phyloP scores from a whole-genome alignment of 2,113 vertebrate species.

The Arizona elegans region DNA sequence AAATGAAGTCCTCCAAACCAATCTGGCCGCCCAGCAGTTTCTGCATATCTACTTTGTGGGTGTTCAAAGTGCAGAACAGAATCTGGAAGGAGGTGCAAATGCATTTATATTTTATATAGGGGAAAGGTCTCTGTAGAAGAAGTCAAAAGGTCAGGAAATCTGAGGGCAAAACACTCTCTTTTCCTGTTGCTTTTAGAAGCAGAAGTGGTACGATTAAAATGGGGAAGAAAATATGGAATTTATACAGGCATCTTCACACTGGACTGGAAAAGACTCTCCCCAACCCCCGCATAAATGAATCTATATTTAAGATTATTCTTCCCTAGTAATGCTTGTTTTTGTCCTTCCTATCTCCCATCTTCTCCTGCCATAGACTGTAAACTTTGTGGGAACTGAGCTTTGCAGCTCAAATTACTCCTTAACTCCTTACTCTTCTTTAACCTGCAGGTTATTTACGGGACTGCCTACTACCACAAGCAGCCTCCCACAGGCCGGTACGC shows the following conservation, averaged over 20 bases:
- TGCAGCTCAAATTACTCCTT: not conserved
- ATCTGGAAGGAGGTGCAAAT: slow-evolving; percentile 72
- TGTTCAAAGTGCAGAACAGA: slow-evolving; percentile 95
- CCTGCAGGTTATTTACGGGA: too few species aligned
- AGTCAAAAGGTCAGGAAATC: not conserved
- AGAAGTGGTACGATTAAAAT: not conserved
- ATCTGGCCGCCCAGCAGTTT: slow-evolving; percentile 96
- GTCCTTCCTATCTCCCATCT: not conserved
- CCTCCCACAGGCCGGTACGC: too few species aligned
- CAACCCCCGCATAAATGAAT: not conserved
- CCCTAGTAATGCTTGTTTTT: not conserved
- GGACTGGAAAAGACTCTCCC: not conserved
- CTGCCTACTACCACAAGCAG: too few species aligned
- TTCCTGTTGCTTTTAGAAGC: not conserved
- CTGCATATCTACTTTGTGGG: slow-evolving; percentile 98
- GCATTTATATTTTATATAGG: not conserved
- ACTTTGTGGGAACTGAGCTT: not conserved
- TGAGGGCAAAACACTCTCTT: not conserved
- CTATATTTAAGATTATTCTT: not conserved
- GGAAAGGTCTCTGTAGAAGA: fast-evolving
- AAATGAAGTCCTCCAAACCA: slow-evolving; percentile 96
- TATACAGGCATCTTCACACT: not conserved
- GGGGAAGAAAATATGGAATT: not conserved
- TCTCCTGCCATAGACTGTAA: not conserved
- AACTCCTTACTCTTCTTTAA: not conserved